Base-by-base conservation (phyloP, 2,797 vertebrate genomes). In the Sebastes hubbsi region DNA sequence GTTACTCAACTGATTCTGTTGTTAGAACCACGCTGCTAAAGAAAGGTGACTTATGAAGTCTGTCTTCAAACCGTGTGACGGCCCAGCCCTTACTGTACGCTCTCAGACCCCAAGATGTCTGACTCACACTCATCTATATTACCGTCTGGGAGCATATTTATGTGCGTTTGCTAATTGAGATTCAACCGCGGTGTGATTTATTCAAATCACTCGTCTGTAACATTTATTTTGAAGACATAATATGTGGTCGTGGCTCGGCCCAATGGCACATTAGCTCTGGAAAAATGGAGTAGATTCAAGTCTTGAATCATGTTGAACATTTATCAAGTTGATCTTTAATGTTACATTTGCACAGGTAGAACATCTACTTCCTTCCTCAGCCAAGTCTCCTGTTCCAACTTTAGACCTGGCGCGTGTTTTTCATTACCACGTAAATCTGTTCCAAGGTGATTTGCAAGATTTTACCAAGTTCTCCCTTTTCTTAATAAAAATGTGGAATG, bases 41-140 rank as follows among this genome's bases (percentile, higher is more conserved):
- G 75, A 84, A 88, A 80, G 81, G 83, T 88, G 85, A 89, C 81
- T 92, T 89, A 88, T 91, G 83, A 87, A 83, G 87, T 75, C 81
- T 86, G 73, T 69, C 76, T 84, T 83, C 83, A 88, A 52, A 72
- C 75, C 60, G 77, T 82, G 87, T 83, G 88, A 90, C 63, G 58
- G 75, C 56, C 75, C 61, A 73, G 69, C 75, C 68, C 73, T 77
- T 46, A 73, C 38, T 49, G 38, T 72, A 62, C 42, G 74, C 86
- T 77, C 78, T 73, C 82, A 83, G 76, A 87, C 83, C 88, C 91
- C 88, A 72, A 73, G 42, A 79, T 27, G 82, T 82, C 83, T 90
- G 83, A 87, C 80, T 89, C 85, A 91, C 75, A 52, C 65, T 84
- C 77, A 78, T 73, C 80, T 80, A 87, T 77, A 82, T 76, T 70